A percentile compares a stretch with the other conserved stretches of the same genome.
Evolutionary conservation across 2,113 vertebrate species (phyloP).

Genomic region (Ammodytes marinus): DNA sequence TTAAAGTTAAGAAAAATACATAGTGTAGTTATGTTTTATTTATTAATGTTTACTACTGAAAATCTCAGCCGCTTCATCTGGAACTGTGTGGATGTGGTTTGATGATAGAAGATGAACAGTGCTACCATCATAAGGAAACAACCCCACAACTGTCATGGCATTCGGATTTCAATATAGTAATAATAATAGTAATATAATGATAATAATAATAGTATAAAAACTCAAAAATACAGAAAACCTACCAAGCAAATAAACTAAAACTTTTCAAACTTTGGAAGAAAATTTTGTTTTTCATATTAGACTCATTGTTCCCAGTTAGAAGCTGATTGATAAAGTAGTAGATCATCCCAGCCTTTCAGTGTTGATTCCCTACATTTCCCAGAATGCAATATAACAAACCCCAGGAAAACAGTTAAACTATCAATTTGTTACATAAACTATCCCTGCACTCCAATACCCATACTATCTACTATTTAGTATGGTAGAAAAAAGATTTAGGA

Average conservation of each 20-base stretch:
- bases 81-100: background rate
- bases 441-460: no score
- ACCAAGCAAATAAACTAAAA: background rate
- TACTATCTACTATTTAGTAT: no score
- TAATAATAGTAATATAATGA: no score
- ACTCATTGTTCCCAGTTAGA: background rate
- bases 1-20: background rate
- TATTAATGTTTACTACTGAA: background rate
- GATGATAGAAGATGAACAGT: background rate
- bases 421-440: background rate
- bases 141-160: background rate
- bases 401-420: background rate
- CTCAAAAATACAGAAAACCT: background rate
- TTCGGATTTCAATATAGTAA: background rate
- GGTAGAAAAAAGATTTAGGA: no score
- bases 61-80: background rate
- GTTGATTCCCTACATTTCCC: conserved; percentile 5
- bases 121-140: conserved; percentile 1
- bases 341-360: background rate
- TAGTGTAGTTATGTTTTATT: background rate
- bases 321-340: background rate
- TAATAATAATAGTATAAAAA: no score
- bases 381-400: background rate
- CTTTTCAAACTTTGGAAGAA: background rate
- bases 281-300: background rate